Evolutionary conservation across 2,888 invertebrate species (phyloP), one percentile per base, ranked within the genome.

Genomic region (Drosophila picticornis): DNA sequence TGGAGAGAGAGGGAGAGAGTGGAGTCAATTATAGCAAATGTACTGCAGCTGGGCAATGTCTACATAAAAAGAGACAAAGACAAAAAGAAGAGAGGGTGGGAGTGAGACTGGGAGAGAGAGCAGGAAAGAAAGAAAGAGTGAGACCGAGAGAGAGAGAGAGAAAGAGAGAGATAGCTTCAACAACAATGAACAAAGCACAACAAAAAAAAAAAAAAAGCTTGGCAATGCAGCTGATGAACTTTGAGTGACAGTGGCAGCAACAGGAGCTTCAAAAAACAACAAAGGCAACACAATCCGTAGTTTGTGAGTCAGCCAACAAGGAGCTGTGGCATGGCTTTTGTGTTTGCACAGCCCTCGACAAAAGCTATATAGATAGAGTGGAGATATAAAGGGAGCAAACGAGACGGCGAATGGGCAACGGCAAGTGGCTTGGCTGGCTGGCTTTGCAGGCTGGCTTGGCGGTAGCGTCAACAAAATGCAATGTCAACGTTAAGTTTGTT

Each of bases 401-500:
- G 48, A 29, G 63, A 43, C 32, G 53, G 62, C 31, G 71, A 57
- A 51, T 64, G 55, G 53, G 40, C 59, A 58, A 58, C n/a, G 31
- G 66, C 80, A 57, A 72, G 36, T 59, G 53, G 67, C 67, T 25
- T 25, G 46, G 46, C 27, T 9, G 46, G 46, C 9, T 46, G 43
- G 11, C n/a, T 43, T 43, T 10, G 40, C 40, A 10, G n/a, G 40
- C n/a, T 43, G 46, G 16, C 46, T 46, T 46, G 52, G 70, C 58
- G 27, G 69, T 27, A 57, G 10, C 57, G 56, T 67, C 79, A 76
- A 84, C 80, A 61, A 81, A 79, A 69, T 82, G 58, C 77, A 81
- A 77, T 87, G 75, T 81, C 77, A 80, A 70, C 61, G 66, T 80
- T 69, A 73, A 90, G 91, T 87, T 87, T 87, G 90, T 87, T 87